A percentile compares a stretch with the other conserved stretches of the same genome.
These are phyloP conservation scores for Eleginops maclovinus DNA, from an alignment of 2,113 vertebrate genomes.

Conservation along the genomic window DNA sequence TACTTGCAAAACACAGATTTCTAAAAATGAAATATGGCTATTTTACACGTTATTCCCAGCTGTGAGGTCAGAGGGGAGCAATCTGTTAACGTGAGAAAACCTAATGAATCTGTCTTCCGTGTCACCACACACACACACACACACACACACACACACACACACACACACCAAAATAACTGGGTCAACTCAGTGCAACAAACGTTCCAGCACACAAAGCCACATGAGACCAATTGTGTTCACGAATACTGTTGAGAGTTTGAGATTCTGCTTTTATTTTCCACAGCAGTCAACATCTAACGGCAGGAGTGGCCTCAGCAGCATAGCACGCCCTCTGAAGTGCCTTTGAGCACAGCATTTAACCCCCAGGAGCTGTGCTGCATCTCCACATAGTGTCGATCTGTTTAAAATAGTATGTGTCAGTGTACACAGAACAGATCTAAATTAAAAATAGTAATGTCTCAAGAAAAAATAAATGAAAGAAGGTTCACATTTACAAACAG, in stretches of 20 bases:
- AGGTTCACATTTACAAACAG: too few relatives aligned
- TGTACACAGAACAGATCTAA: too few relatives aligned
- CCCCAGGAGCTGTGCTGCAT: constrained; percentile 2
- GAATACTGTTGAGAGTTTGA: constrained; percentile 35
- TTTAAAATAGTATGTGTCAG: background rate
- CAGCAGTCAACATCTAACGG: constrained; percentile 17
- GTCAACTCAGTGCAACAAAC: constrained; percentile 48
- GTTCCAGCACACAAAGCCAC: constrained; percentile 31
- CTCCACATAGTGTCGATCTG: background rate
- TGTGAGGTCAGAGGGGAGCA: constrained; percentile 58
- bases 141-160: constrained; percentile 3
- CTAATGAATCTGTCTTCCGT: constrained; percentile 49
- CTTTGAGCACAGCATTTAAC: constrained; percentile 45
- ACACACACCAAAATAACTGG: constrained; percentile 60
- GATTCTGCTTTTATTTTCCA: constrained; percentile 19
- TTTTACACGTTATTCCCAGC: constrained; percentile 54
- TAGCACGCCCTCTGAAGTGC: constrained; percentile 11
- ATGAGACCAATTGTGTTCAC: constrained; percentile 58
- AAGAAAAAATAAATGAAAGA: too few relatives aligned
- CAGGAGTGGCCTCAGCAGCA: background rate
- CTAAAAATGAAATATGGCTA: constrained; percentile 4
- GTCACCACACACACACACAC: constrained; percentile 16
- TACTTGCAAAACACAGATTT: background rate
- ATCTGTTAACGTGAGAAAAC: constrained; percentile 66
- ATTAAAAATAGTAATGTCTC: too few relatives aligned